Percentiles rank a stretch among this genome's conserved stretches.
phyloP scores from a whole-genome alignment of 2,113 vertebrate genomes.

The Sinocyclocheilus maitianheensis region DNA sequence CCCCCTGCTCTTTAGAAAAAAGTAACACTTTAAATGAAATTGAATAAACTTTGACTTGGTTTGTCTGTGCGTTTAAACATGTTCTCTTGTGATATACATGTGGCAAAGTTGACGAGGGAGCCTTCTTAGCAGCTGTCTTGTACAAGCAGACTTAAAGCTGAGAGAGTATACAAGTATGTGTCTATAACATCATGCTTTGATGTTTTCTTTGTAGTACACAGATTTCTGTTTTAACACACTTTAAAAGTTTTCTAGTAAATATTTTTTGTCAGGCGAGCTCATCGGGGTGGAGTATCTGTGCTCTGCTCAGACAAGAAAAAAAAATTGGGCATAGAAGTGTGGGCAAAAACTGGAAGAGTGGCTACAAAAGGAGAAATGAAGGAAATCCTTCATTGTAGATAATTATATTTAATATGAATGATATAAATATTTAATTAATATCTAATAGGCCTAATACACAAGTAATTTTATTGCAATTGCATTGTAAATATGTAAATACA shows the following conservation, averaged over 20 bases:
- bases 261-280: slow-evolving; percentile 25
- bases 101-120: slow-evolving; percentile 24
- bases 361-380: background rate
- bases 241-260: background rate
- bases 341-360: background rate
- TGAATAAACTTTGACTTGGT: background rate
- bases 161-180: no score
- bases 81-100: slow-evolving; percentile 29
- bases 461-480: no score
- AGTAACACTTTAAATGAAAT: no score
- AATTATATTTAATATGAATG: background rate
- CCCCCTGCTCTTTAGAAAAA: no score
- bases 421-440: no score
- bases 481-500: no score
- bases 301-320: background rate
- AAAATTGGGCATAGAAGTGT: background rate
- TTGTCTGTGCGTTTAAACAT: background rate
- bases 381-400: background rate
- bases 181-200: background rate
- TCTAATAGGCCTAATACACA: no score
- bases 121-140: no score
- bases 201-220: background rate
- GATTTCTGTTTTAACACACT: background rate
- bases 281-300: slow-evolving; percentile 20
- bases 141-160: no score